phyloP scores from a whole-genome alignment of 2,113 vertebrate genomes.

The Onychostoma macrolepis region DNA sequence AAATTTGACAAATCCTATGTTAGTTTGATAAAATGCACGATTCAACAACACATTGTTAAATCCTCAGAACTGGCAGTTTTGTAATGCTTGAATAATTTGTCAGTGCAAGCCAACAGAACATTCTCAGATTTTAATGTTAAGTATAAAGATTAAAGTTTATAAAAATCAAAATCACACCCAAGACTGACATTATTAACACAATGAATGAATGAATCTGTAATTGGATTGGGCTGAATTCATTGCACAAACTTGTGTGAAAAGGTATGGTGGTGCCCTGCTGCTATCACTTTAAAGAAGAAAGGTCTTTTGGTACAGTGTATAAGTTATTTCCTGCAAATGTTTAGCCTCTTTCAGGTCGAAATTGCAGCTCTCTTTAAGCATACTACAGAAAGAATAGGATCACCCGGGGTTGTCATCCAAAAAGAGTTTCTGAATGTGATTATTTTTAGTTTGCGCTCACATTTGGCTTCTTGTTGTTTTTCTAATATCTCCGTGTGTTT shows the following conservation, averaged over 20 bases:
- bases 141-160: background rate
- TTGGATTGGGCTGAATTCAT: background rate
- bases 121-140: background rate
- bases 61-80: background rate
- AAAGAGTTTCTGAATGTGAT: background rate
- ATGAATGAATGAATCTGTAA: background rate
- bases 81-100: background rate
- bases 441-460: background rate
- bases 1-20: no score
- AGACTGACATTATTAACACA: background rate
- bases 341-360: background rate
- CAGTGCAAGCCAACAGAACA: background rate
- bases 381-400: conserved; percentile 4
- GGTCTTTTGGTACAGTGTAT: conserved; percentile 2
- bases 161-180: background rate
- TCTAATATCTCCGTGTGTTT: conserved; percentile 9
- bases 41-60: background rate
- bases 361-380: conserved; percentile 13
- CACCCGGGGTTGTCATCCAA: conserved; percentile 24
- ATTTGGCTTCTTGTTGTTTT: background rate
- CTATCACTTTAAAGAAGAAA: background rate
- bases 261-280: background rate
- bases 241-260: background rate
- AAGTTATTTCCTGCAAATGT: conserved; percentile 20
- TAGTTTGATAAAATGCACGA: no score